Conservation (phyloP, 2,113 vertebrate species). For the Leptocoma aspasia region DNA sequence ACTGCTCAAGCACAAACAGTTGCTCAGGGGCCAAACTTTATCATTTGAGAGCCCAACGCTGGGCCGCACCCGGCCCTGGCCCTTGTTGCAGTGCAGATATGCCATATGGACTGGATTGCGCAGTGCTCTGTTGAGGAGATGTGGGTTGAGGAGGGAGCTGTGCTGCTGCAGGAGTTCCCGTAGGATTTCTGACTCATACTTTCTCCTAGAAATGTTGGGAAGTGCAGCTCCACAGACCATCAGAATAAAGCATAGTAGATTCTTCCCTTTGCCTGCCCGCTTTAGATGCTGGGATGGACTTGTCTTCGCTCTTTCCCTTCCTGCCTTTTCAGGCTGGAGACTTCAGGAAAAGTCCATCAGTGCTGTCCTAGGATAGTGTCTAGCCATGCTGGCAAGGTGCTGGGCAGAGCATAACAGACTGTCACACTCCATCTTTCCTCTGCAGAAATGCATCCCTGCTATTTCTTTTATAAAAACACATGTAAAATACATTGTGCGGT, state of each 20-base stretch:
- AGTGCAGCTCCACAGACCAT: not conserved
- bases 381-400: not conserved
- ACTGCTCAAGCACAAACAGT: not conserved
- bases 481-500: accelerated
- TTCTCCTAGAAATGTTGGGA: slow-evolving; percentile 56
- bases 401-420: not conserved
- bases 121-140: slow-evolving; percentile 47
- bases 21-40: not conserved
- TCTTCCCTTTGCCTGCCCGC: not conserved
- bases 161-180: slow-evolving; percentile 45
- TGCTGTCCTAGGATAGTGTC: not conserved
- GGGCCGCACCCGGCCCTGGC: not conserved
- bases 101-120: slow-evolving; percentile 42
- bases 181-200: slow-evolving; percentile 59
- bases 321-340: not conserved
- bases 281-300: not conserved
- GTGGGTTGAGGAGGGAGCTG: slow-evolving; percentile 50
- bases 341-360: not conserved
- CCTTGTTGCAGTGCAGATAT: not conserved
- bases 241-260: not conserved
- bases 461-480: not conserved
- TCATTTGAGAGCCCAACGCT: not conserved
- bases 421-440: not conserved
- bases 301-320: not conserved
- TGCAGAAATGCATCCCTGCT: not conserved